Conservation (phyloP, 2,888 invertebrate genomes). For the Dolichopus griseipennis region DNA sequence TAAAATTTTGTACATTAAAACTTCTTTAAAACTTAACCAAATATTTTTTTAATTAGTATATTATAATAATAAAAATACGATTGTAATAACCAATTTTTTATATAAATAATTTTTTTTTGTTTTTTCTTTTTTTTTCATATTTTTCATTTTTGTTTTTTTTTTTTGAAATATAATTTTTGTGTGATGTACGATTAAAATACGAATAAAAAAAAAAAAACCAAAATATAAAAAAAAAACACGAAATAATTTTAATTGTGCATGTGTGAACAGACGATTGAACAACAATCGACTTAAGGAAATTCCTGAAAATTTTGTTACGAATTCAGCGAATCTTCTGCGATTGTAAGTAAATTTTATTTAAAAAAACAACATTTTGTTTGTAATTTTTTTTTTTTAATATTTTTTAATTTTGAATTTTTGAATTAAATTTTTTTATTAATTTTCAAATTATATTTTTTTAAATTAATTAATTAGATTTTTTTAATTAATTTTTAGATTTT, state of each 20-base stretch:
- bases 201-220: neutral
- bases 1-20: no score
- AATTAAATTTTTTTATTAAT: neutral
- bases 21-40: no score
- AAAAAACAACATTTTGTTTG: neutral
- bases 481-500: neutral
- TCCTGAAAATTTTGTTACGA: slow-evolving; percentile 76
- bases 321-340: slow-evolving; percentile 72
- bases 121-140: neutral
- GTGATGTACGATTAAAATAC: neutral
- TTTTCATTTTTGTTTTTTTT: neutral
- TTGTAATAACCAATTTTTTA: no score
- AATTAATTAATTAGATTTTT: neutral
- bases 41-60: no score
- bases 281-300: slow-evolving; percentile 77
- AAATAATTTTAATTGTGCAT: neutral
- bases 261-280: slow-evolving; percentile 62
- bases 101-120: neutral
- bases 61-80: no score
- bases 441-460: neutral
- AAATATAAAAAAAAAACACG: neutral
- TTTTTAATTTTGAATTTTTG: no score
- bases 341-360: slow-evolving; percentile 60
- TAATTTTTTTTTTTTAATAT: neutral
- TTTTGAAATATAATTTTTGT: neutral